A percentile compares a stretch with the other conserved stretches of the same genome.
These are phyloP conservation scores for Lates japonicus DNA, from an alignment of 2,797 vertebrate species.

Conservation along the genomic window DNA sequence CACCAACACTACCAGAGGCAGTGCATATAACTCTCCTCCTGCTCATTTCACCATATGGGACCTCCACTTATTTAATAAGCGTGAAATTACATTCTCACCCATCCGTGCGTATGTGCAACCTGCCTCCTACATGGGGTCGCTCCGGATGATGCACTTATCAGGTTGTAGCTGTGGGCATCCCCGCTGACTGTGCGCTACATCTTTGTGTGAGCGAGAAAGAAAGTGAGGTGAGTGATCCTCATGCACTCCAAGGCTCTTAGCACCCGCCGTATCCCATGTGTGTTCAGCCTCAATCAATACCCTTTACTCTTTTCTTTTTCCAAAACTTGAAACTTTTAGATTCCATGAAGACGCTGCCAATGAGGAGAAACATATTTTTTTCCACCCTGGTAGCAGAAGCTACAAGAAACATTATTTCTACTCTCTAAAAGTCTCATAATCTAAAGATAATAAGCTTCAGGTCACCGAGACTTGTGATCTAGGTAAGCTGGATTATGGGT, in stretches of 20 bases:
- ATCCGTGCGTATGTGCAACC: slow-evolving; percentile 53
- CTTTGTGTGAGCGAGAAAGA: slow-evolving; percentile 35
- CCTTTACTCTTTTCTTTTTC: slow-evolving; percentile 35
- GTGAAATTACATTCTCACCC: slow-evolving; percentile 61
- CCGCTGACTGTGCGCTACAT: slow-evolving; percentile 47
- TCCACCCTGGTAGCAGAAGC: slow-evolving; percentile 18
- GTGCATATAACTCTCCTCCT: slow-evolving; percentile 75
- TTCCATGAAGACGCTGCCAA: slow-evolving; percentile 30
- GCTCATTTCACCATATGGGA: slow-evolving; percentile 77
- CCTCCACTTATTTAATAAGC: slow-evolving; percentile 79
- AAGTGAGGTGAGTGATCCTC: slow-evolving; percentile 49
- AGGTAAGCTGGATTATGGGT: not conserved
- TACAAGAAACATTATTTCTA: slow-evolving; percentile 20
- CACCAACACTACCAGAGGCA: slow-evolving; percentile 75
- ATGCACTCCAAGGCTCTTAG: slow-evolving; percentile 78
- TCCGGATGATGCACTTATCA: slow-evolving; percentile 70
- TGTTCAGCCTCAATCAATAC: slow-evolving; percentile 68
- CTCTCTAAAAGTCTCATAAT: slow-evolving; percentile 22
- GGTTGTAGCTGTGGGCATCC: slow-evolving; percentile 68
- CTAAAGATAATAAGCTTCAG: slow-evolving; percentile 2
- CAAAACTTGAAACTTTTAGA: slow-evolving; percentile 56
- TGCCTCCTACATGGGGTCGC: slow-evolving; percentile 50
- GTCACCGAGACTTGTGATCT: not conserved
- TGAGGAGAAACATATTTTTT: slow-evolving; percentile 2
- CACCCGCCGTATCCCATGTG: slow-evolving; percentile 71